phyloP scores from a whole-genome alignment of 1,140 invertebrate genomes.

The Ectropis grisescens region DNA sequence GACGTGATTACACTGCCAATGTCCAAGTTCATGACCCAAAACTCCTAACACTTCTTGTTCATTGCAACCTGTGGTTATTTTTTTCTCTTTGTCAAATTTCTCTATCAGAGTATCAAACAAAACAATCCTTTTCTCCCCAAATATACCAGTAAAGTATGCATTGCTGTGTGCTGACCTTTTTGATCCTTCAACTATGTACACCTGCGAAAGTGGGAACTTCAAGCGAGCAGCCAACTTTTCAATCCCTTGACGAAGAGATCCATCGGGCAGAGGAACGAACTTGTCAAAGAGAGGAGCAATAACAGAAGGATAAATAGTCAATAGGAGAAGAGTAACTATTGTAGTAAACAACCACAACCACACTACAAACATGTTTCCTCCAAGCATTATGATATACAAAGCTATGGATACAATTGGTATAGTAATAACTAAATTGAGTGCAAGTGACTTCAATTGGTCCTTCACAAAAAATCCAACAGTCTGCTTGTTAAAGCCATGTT shows the following conservation, averaged over 20 bases:
- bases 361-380: slow-evolving; percentile 94
- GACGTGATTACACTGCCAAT: slow-evolving; percentile 96
- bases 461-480: slow-evolving; percentile 93
- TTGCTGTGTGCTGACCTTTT: slow-evolving; percentile 97
- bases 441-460: slow-evolving; percentile 91
- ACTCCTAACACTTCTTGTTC: slow-evolving; percentile 96
- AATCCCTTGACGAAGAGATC: slow-evolving; percentile 87
- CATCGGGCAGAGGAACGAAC: slow-evolving; percentile 95
- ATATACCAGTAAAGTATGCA: slow-evolving; percentile 98
- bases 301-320: slow-evolving; percentile 96
- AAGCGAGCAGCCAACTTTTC: slow-evolving; percentile 90
- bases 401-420: slow-evolving; percentile 85
- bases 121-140: slow-evolving; percentile 98
- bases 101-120: slow-evolving; percentile 94
- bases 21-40: slow-evolving; percentile 96
- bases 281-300: slow-evolving; percentile 99
- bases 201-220: slow-evolving; percentile 93
- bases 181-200: slow-evolving; percentile 98
- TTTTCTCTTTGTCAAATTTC: slow-evolving; percentile 66
- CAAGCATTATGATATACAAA: slow-evolving; percentile 91
- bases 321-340: slow-evolving; percentile 77
- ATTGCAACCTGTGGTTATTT: slow-evolving; percentile 81
- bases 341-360: slow-evolving; percentile 95
- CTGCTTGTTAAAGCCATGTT: slow-evolving; percentile 99
- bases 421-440: slow-evolving; percentile 82